phyloP scores from a whole-genome alignment of 2,113 vertebrate genomes.

The Ploceus nigricollis region DNA sequence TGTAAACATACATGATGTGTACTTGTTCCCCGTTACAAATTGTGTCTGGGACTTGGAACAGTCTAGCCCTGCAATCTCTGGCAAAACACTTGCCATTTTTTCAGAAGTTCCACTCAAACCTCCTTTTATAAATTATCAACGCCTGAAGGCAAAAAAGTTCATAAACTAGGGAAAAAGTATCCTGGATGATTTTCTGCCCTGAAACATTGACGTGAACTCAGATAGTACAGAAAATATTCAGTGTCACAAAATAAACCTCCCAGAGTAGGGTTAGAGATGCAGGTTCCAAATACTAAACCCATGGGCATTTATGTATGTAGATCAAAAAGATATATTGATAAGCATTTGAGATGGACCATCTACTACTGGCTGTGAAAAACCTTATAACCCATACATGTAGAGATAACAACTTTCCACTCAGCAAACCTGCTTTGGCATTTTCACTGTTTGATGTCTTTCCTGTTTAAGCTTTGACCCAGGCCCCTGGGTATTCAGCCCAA shows the following conservation, averaged over 20 bases:
- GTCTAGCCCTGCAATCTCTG: background rate
- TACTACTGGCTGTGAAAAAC: background rate
- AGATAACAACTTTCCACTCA: background rate
- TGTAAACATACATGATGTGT: background rate
- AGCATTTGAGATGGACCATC: background rate
- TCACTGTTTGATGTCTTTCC: background rate
- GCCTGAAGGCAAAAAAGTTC: background rate
- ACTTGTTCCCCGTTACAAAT: background rate
- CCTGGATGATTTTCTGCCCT: background rate
- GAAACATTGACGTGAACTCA: background rate
- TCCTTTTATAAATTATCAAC: background rate
- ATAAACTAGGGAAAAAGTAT: background rate
- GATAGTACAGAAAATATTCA: background rate
- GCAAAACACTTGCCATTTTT: background rate
- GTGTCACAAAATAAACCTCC: background rate
- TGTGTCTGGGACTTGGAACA: background rate
- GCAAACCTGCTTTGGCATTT: background rate
- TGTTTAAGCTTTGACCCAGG: background rate
- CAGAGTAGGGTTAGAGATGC: background rate
- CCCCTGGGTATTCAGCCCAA: background rate
- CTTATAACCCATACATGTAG: background rate
- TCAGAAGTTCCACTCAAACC: background rate
- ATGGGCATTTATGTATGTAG: fast-evolving
- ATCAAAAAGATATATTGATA: background rate
- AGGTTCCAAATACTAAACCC: background rate